Evolutionary conservation across 2,797 vertebrate genomes (phyloP).

Genomic region (Centropyge bicolor): DNA sequence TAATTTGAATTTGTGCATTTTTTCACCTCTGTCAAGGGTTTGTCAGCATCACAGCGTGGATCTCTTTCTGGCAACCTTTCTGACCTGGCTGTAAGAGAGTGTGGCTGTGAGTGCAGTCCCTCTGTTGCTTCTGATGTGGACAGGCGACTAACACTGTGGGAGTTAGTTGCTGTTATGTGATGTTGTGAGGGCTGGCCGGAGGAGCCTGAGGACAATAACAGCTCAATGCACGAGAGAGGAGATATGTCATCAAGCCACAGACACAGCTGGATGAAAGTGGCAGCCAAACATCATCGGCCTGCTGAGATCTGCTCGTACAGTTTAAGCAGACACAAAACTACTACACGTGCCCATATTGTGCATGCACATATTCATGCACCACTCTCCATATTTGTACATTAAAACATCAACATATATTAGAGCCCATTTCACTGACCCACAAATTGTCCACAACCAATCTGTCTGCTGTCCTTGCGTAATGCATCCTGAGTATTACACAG

Average conservation of each 20-base stretch:
- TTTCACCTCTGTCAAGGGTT: constrained; percentile 37
- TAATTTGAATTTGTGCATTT: constrained; percentile 42
- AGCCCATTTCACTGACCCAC: constrained; percentile 19
- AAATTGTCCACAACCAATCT: constrained; percentile 25
- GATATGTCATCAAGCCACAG: constrained; percentile 44
- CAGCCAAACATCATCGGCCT: constrained; percentile 12
- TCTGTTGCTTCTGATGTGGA: constrained; percentile 50
- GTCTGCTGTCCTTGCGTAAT: background rate
- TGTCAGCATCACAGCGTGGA: constrained; percentile 25
- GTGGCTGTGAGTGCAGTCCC: constrained; percentile 44
- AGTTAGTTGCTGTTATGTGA: constrained; percentile 48
- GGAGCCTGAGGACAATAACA: constrained; percentile 53
- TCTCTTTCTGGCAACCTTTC: constrained; percentile 44
- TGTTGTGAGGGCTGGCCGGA: constrained; percentile 21
- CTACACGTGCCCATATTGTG: background rate
- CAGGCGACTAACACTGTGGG: constrained; percentile 51
- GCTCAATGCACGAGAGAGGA: constrained; percentile 34
- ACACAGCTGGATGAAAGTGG: constrained; percentile 55
- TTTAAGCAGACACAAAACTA: constrained; percentile 19
- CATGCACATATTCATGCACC: background rate
- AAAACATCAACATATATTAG: constrained; percentile 3
- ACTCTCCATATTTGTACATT: constrained; percentile 12
- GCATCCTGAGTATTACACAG: constrained; percentile 28
- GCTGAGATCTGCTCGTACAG: constrained; percentile 23
- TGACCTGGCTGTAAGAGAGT: constrained; percentile 58